phyloP scores from a whole-genome alignment of 2,888 invertebrate genomes.

The Lasiommata megera region DNA sequence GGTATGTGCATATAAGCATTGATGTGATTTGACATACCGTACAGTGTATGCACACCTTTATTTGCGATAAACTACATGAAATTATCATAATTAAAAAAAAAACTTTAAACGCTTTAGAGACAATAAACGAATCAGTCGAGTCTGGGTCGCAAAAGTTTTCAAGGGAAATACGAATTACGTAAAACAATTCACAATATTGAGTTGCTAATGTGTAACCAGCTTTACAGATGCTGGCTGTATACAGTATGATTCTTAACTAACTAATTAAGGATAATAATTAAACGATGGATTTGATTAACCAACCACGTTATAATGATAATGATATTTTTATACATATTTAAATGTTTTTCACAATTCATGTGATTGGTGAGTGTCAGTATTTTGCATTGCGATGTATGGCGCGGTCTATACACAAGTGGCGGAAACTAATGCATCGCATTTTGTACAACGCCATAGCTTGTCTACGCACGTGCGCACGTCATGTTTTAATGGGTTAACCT shows the following conservation, averaged over 20 bases:
- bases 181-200: neutral
- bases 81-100: neutral
- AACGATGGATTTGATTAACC: conserved; percentile 26
- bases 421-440: no score
- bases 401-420: neutral
- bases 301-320: conserved; percentile 14
- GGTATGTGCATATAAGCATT: conserved; percentile 50
- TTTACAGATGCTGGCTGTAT: neutral
- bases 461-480: no score
- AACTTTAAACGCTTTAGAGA: conserved; percentile 18
- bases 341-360: conserved; percentile 28
- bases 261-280: neutral
- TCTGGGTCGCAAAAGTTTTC: conserved; percentile 58
- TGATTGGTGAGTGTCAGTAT: conserved; percentile 30
- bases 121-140: conserved; percentile 45
- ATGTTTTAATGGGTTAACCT: no score
- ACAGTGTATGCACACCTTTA: conserved; percentile 43
- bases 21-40: conserved; percentile 28
- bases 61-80: conserved; percentile 13
- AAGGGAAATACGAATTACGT: neutral
- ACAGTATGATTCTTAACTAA: neutral
- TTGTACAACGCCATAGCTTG: no score
- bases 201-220: neutral
- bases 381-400: conserved; percentile 25
- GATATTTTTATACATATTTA: conserved; percentile 29